Conservation (phyloP, 2,797 vertebrate genomes). For the Onychomys leucogaster region DNA sequence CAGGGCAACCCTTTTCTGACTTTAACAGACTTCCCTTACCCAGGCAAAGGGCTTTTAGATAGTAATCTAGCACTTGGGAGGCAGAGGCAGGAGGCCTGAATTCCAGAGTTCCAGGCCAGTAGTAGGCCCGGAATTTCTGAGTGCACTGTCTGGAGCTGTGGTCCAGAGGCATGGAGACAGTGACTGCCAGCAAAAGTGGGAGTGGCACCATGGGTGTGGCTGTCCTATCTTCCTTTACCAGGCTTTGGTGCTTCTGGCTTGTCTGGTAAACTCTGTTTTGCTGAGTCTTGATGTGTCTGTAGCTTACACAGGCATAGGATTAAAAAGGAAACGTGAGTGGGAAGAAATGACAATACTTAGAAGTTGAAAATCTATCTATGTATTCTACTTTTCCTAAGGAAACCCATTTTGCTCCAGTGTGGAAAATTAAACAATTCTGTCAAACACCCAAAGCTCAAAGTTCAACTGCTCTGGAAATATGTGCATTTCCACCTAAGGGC, state of each 20-base stretch:
- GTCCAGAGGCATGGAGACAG: not conserved
- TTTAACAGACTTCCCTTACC: not conserved
- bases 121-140: not conserved
- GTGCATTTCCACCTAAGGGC: not conserved
- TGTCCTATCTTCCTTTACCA: not conserved
- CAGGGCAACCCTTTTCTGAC: not conserved
- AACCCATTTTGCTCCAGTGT: not conserved
- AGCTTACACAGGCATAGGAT: not conserved
- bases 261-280: slow-evolving; percentile 65
- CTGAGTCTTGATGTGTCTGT: not conserved
- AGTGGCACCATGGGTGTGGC: not conserved
- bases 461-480: not conserved
- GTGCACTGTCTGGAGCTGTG: not conserved
- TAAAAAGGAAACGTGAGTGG: not conserved
- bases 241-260: slow-evolving; percentile 55
- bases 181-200: not conserved
- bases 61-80: not conserved
- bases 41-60: not conserved
- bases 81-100: not conserved
- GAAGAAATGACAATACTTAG: not conserved
- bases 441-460: not conserved
- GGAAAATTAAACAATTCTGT: not conserved
- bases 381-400: not conserved
- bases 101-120: not conserved
- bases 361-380: not conserved